Evolutionary conservation across 2,888 invertebrate genomes (phyloP), one percentile per base, ranked within the genome.

Genomic region (Pyrochroa serraticornis): DNA sequence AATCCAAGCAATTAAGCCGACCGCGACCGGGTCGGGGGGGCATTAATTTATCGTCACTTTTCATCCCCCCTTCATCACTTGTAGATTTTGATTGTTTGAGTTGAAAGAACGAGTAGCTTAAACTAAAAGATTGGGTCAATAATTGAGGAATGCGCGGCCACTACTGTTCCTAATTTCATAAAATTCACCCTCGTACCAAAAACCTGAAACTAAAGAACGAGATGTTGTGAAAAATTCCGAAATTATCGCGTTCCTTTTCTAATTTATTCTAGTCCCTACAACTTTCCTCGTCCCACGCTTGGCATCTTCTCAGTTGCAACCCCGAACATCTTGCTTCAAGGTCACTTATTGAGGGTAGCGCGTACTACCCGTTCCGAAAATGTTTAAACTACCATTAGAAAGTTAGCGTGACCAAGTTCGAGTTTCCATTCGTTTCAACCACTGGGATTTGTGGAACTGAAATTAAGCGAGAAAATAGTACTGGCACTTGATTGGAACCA

Each of bases 241-340:
- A 56, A 56, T 50, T 36, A 47, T 22, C 12, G 0, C n/a, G 14
- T 35, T 56, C 56, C 31, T 45, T 35, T n/a, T 55, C 37, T 8
- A 7, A 36, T 8, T 12, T 32, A 38, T 48, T 48, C 46, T 41
- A 9, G 3, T 12, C 9, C 6, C 9, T 9, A 22, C 22, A 22
- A 22, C 22, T 2, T 22, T 22, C 22, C 22, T 22, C n/a, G 9
- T 48, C 54, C 43, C 48, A 37, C 33, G 47, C 47, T n/a, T 42
- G 3, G 34, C 43, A 55, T 48, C 36, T 38, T 55, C 54, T 36
- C 33, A 22, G 3, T 22, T 73, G 71, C 75, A 73, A 73, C 75
- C 75, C 76, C 63, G 72, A 66, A 71, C 75, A 73, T 74, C 76
- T 76, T 75, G 71, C 69, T 68, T 71, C 74, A 77, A 77, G 77